Conservation (phyloP, 35 echinoderm and acorn worm genomes). For the Ophiothrix spiculata region DNA sequence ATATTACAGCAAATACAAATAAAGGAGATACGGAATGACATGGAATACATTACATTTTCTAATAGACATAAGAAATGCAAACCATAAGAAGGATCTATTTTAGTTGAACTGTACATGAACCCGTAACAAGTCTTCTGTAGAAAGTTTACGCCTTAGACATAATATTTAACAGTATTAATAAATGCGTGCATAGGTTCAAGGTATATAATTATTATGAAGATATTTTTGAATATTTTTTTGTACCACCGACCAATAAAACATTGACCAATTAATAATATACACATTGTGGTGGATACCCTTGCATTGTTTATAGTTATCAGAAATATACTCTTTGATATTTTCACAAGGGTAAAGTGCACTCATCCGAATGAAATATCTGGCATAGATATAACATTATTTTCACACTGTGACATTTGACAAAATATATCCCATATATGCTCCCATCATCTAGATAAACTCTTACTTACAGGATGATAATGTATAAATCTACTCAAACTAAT, state of each 20-base stretch:
- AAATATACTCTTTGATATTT: not conserved
- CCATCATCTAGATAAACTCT: too few relatives aligned
- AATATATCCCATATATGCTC: too few relatives aligned
- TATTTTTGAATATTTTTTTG: not conserved
- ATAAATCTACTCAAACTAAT: too few relatives aligned
- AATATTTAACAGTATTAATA: conserved; percentile 4
- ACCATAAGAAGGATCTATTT: not conserved
- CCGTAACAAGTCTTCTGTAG: conserved; percentile 3
- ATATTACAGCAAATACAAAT: too few relatives aligned
- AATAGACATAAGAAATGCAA: not conserved
- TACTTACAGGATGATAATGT: too few relatives aligned
- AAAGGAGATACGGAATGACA: too few relatives aligned
- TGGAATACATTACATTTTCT: too few relatives aligned
- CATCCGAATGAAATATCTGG: too few relatives aligned
- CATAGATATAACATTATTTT: too few relatives aligned
- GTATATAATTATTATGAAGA: conserved; percentile 17
- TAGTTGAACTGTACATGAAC: not conserved
- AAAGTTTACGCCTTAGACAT: conserved; percentile 1
- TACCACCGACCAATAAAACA: conserved; percentile 11
- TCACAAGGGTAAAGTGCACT: not conserved
- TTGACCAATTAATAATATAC: not conserved
- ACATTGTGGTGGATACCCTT: not conserved
- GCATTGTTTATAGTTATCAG: not conserved
- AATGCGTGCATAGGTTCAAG: conserved; percentile 10
- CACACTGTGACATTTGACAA: too few relatives aligned